These are phyloP conservation scores for Parnassius smintheus DNA, from an alignment of 2,888 invertebrate genomes.

Conservation along the genomic window DNA sequence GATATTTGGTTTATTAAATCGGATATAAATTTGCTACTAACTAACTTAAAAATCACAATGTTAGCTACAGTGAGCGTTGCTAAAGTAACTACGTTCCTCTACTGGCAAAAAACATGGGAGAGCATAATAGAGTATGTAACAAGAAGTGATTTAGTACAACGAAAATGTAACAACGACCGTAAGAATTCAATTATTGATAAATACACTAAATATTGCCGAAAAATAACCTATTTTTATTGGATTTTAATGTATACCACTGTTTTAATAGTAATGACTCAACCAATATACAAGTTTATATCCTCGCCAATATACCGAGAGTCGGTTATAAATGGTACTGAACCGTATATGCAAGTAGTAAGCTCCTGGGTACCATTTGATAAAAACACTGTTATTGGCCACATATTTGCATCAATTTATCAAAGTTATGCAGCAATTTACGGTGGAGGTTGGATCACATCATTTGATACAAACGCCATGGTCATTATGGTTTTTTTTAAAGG, in stretches of 20 bases:
- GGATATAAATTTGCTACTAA: conserved; percentile 56
- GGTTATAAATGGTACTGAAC: conserved; percentile 52
- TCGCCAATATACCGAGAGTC: conserved; percentile 51
- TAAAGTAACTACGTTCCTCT: conserved; percentile 58
- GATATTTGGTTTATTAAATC: conserved; percentile 66
- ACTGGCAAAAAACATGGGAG: conserved; percentile 60
- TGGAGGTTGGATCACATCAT: conserved; percentile 69
- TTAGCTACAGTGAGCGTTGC: conserved; percentile 59
- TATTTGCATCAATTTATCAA: conserved; percentile 54
- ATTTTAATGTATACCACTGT: conserved; percentile 63
- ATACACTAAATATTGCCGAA: conserved; percentile 61
- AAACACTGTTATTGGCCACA: conserved; percentile 48
- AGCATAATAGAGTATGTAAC: conserved; percentile 61
- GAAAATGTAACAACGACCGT: conserved; percentile 38
- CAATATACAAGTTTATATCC: conserved; percentile 49
- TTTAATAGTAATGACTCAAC: conserved; percentile 54
- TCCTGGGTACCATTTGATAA: conserved; percentile 72
- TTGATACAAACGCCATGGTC: conserved; percentile 65
- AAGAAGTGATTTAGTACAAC: conserved; percentile 50
- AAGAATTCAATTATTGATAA: conserved; percentile 44
- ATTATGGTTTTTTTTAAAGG: conserved; percentile 69
- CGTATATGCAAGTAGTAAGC: conserved; percentile 60
- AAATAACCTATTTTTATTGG: conserved; percentile 62
- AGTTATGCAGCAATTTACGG: conserved; percentile 64
- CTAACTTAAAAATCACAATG: conserved; percentile 67